These are phyloP conservation scores for Chaetops frenatus DNA, from an alignment of 2,113 vertebrate species.

Conservation along the genomic window DNA sequence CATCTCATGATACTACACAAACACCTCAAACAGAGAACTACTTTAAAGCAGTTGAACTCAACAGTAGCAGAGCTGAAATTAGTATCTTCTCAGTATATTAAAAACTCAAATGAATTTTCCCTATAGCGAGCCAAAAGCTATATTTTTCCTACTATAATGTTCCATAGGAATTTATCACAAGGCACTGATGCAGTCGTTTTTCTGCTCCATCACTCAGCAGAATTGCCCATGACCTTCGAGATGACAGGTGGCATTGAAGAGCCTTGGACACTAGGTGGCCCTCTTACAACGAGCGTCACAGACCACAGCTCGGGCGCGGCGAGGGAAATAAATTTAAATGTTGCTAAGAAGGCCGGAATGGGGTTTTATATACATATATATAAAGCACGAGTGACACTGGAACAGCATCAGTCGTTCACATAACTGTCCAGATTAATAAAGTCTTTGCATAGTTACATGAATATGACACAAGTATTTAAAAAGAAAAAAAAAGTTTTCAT, in stretches of 20 bases:
- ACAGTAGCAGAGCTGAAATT: background rate
- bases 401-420: background rate
- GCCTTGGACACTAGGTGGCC: slow-evolving; percentile 63
- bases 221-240: background rate
- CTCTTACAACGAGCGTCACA: slow-evolving; percentile 18
- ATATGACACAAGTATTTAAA: background rate
- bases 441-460: background rate
- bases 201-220: background rate
- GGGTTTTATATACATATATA: background rate
- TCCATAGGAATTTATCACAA: background rate
- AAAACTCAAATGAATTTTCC: background rate
- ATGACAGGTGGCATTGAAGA: background rate
- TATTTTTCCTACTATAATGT: background rate
- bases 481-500: background rate
- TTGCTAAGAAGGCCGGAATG: background rate
- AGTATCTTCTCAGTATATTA: background rate
- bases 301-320: background rate
- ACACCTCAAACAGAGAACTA: background rate
- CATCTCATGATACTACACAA: background rate
- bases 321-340: background rate
- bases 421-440: background rate
- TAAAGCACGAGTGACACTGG: background rate
- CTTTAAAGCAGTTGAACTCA: background rate
- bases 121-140: background rate
- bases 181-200: background rate